Evolutionary conservation across 2,113 vertebrate genomes (phyloP).

Genomic region (Eupsittula cactorum): DNA sequence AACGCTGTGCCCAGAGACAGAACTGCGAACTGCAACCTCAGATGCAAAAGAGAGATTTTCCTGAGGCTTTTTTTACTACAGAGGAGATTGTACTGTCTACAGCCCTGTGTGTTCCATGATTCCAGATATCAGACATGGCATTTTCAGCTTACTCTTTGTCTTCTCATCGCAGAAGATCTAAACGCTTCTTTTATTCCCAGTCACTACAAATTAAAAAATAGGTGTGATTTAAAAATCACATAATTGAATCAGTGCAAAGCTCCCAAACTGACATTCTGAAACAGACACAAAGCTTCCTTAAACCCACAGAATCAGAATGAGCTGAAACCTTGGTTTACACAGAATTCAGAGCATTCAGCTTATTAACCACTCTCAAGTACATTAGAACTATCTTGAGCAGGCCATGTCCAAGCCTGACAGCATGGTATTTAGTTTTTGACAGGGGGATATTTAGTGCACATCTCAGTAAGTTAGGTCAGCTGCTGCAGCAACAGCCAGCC

Average conservation of each 20-base stretch:
- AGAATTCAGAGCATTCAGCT: not conserved
- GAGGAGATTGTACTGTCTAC: not conserved
- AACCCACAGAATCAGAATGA: not conserved
- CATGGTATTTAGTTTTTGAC: fast-evolving
- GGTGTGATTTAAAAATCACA: not conserved
- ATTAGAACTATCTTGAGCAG: not conserved
- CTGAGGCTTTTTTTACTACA: not conserved
- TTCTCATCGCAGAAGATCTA: not conserved
- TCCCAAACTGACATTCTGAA: not conserved
- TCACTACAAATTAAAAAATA: not conserved
- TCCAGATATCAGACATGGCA: not conserved
- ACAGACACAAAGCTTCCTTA: not conserved
- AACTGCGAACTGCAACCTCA: not conserved
- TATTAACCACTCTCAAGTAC: not conserved
- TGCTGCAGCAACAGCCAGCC: not conserved
- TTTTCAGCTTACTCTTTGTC: not conserved
- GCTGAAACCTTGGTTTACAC: not conserved
- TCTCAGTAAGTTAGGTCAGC: not conserved
- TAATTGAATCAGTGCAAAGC: not conserved
- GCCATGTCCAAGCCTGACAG: not conserved
- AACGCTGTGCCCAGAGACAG: not conserved
- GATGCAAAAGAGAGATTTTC: not conserved
- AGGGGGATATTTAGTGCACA: not conserved
- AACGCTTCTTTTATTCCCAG: not conserved
- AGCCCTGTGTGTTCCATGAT: not conserved